phyloP scores from a whole-genome alignment of 2,888 invertebrate genomes.

The Platerodrilus igneus region DNA sequence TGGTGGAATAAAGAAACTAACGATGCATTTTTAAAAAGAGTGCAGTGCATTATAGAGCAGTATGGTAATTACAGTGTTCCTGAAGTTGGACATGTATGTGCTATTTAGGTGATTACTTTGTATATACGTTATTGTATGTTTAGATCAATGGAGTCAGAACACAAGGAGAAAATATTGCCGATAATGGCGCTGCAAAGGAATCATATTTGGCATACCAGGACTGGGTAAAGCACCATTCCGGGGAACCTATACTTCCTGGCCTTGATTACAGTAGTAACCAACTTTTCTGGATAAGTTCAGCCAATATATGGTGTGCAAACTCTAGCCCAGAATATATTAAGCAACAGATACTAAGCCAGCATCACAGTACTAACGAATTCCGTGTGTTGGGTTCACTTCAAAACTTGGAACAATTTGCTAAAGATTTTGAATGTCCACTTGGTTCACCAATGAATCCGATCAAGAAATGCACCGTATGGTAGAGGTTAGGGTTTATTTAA shows the following conservation, averaged over 20 bases:
- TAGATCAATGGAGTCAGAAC: slow-evolving; percentile 59
- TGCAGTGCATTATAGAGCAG: slow-evolving; percentile 15
- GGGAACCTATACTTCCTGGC: slow-evolving; percentile 17
- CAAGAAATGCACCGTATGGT: slow-evolving; percentile 47
- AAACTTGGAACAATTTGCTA: slow-evolving; percentile 52
- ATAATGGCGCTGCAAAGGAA: slow-evolving; percentile 87
- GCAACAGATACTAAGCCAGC: slow-evolving; percentile 28
- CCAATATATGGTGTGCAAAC: slow-evolving; percentile 65
- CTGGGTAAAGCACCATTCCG: slow-evolving; percentile 11
- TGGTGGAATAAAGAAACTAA: slow-evolving; percentile 16
- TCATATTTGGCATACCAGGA: slow-evolving; percentile 62
- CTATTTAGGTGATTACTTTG: neutral
- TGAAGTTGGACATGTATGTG: slow-evolving; percentile 9
- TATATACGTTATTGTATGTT: neutral
- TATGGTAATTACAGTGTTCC: slow-evolving; percentile 7
- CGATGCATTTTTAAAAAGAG: slow-evolving; percentile 3
- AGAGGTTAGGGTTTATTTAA: too few species aligned
- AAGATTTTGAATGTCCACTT: slow-evolving; percentile 52
- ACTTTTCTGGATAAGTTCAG: slow-evolving; percentile 56
- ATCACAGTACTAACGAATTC: slow-evolving; percentile 43
- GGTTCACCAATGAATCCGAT: slow-evolving; percentile 53
- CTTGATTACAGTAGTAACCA: slow-evolving; percentile 37
- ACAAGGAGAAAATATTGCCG: slow-evolving; percentile 84
- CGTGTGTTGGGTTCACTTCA: slow-evolving; percentile 53
- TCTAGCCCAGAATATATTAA: slow-evolving; percentile 13